These are phyloP conservation scores for Artemisiospiza belli DNA, from an alignment of 2,113 vertebrate genomes.

Conservation along the genomic window DNA sequence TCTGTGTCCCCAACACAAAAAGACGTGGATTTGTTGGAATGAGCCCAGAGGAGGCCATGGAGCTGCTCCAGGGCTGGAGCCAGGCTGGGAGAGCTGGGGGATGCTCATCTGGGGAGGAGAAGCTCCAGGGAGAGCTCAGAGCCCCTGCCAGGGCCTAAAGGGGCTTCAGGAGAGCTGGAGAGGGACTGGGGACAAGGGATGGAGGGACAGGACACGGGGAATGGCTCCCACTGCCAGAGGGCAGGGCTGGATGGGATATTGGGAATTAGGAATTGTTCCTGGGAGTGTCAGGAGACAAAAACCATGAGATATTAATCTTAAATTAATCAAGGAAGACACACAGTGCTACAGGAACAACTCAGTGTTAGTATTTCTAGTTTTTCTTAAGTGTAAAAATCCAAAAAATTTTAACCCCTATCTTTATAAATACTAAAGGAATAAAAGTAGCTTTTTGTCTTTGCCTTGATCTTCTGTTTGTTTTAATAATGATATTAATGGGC, in stretches of 20 bases:
- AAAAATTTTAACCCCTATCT: not conserved
- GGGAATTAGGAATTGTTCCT: not conserved
- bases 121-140: not conserved
- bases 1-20: not conserved
- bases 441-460: not conserved
- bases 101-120: not conserved
- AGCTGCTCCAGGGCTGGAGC: not conserved
- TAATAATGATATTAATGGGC: not conserved
- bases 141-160: accelerated
- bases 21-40: not conserved
- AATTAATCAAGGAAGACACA: not conserved
- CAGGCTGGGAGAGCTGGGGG: too few relatives aligned
- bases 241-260: accelerated
- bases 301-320: not conserved
- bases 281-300: not conserved
- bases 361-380: not conserved
- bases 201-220: not conserved
- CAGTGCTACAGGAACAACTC: not conserved
- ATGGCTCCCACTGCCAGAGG: not conserved
- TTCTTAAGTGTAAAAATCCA: not conserved
- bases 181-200: not conserved
- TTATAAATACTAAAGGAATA: not conserved
- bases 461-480: not conserved
- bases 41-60: accelerated
- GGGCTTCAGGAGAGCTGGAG: not conserved